Evolutionary conservation across 2,113 vertebrate genomes (phyloP).

Genomic region (Peromyscus maniculatus): DNA sequence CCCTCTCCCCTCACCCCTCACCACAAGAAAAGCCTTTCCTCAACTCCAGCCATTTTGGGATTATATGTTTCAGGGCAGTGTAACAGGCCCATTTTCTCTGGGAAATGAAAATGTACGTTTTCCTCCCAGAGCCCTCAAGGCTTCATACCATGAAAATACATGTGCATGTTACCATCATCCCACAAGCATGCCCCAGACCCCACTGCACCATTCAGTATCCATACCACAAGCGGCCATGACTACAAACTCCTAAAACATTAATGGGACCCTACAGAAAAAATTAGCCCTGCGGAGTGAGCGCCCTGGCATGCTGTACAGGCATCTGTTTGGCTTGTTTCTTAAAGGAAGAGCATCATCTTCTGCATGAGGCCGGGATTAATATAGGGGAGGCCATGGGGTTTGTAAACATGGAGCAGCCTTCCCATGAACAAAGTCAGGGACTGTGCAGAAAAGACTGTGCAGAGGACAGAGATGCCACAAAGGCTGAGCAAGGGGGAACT

Average conservation of each 20-base stretch:
- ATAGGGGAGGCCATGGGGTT: background rate
- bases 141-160: background rate
- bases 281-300: background rate
- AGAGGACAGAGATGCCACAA: background rate
- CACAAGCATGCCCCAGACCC: background rate
- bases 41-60: background rate
- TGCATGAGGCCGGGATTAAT: background rate
- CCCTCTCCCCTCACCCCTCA: rapidly evolving
- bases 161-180: background rate
- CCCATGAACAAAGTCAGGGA: background rate
- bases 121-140: background rate
- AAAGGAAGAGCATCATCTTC: slow-evolving; percentile 9
- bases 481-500: background rate
- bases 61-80: background rate
- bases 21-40: background rate
- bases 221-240: background rate
- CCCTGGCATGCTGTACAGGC: background rate
- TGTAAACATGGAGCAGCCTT: background rate
- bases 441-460: background rate
- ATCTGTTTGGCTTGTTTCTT: background rate
- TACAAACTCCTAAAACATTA: background rate
- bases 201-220: background rate
- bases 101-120: background rate
- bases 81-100: background rate
- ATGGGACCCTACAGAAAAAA: slow-evolving; percentile 22